phyloP scores from a whole-genome alignment of 1,140 invertebrate species.

The Cotesia vestalis region DNA sequence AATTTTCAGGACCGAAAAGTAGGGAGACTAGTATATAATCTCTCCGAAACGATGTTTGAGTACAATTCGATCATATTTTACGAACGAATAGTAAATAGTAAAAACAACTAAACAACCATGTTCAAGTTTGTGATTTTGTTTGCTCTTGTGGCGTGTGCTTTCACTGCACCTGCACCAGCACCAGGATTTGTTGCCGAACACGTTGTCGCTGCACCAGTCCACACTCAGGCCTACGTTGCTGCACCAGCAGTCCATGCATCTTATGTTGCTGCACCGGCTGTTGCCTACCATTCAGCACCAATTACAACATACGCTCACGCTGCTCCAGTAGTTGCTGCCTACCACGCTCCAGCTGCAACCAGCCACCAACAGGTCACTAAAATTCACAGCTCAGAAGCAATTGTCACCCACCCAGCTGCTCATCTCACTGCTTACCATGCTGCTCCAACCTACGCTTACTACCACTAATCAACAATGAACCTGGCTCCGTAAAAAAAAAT shows the following conservation, averaged over 20 bases:
- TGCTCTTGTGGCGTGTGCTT: slow-evolving; percentile 54
- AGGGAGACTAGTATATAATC: slow-evolving; percentile 36
- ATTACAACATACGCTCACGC: too few species aligned
- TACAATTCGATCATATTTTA: slow-evolving; percentile 32
- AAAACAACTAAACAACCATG: slow-evolving; percentile 34
- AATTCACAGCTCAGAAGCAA: background rate
- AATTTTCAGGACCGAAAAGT: slow-evolving; percentile 44
- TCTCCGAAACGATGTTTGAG: slow-evolving; percentile 15
- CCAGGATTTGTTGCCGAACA: slow-evolving; percentile 33
- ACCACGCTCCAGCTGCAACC: background rate
- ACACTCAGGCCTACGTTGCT: too few species aligned
- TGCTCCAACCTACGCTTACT: slow-evolving; percentile 35
- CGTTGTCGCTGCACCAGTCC: slow-evolving; percentile 3
- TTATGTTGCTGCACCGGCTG: too few species aligned
- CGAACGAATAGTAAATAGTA: slow-evolving; percentile 26
- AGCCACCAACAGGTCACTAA: background rate
- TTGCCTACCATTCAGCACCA: too few species aligned
- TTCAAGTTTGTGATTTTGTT: slow-evolving; percentile 40
- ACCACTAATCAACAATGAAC: too few species aligned
- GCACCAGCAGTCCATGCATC: too few species aligned
- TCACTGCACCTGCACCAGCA: slow-evolving; percentile 38
- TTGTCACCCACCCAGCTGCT: too few species aligned
- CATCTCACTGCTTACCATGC: slow-evolving; percentile 15
- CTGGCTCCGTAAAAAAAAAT: too few species aligned
- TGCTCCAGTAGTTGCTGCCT: background rate